A percentile compares a stretch with the other conserved stretches of the same genome.
Evolutionary conservation across 2,797 vertebrate species (phyloP).

Genomic region (Simalia tracyae): DNA sequence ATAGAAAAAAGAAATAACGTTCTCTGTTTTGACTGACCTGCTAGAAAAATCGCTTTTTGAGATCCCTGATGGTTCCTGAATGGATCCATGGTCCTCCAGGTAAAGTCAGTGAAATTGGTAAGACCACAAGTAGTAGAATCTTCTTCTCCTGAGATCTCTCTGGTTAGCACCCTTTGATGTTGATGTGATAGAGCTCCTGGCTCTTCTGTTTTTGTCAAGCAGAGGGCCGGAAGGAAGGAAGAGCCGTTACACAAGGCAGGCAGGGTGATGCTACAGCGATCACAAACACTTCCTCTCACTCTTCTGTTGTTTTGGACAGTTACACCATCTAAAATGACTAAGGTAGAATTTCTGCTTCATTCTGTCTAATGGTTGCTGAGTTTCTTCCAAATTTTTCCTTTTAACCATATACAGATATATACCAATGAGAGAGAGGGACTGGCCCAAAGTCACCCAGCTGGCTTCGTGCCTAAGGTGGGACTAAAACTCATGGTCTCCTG

Average conservation of each 20-base stretch:
- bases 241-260: not conserved
- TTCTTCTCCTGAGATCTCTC: not conserved
- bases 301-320: not conserved
- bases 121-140: too few relatives aligned
- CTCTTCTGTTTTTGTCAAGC: not conserved
- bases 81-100: not conserved
- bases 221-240: not conserved
- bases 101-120: not conserved
- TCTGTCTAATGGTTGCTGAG: too few relatives aligned
- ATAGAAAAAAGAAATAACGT: not conserved
- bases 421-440: not conserved
- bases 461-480: too few relatives aligned
- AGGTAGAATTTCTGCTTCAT: not conserved
- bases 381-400: not conserved
- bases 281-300: too few relatives aligned
- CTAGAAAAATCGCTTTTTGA: not conserved
- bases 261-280: not conserved
- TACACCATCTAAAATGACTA: not conserved
- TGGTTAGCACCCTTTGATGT: not conserved
- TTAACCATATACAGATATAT: not conserved
- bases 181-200: not conserved
- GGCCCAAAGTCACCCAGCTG: too few relatives aligned
- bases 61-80: not conserved
- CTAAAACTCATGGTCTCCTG: too few relatives aligned
- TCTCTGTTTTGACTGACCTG: conserved; percentile 7